These are phyloP conservation scores for Galerucella nymphaeae DNA, from an alignment of 2,888 invertebrate species.

Conservation along the genomic window DNA sequence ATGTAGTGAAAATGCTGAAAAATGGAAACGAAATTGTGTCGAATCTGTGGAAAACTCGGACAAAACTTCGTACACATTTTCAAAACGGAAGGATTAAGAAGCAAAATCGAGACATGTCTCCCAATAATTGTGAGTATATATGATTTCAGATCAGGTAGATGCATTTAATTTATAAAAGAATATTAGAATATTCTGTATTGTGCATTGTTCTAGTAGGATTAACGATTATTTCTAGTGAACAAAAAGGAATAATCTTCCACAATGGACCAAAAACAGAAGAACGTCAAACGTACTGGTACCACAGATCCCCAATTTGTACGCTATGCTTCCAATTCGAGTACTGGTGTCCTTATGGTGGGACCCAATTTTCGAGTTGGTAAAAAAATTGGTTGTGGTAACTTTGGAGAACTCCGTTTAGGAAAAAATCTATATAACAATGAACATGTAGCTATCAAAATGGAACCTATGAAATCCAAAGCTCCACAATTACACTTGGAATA, in stretches of 20 bases:
- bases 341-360: conserved; percentile 97
- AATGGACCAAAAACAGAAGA: conserved; percentile 42
- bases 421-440: conserved; percentile 99
- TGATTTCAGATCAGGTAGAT: conserved; percentile 34
- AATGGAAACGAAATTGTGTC: conserved; percentile 63
- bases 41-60: conserved; percentile 61
- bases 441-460: conserved; percentile 99
- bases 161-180: conserved; percentile 32
- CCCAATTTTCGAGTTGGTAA: conserved; percentile 99
- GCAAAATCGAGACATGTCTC: conserved; percentile 64
- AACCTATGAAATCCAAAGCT: conserved; percentile 99
- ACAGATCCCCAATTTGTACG: conserved; percentile 82
- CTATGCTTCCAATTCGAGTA: conserved; percentile 81
- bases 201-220: conserved; percentile 41
- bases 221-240: conserved; percentile 40
- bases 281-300: conserved; percentile 58
- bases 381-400: conserved; percentile 99
- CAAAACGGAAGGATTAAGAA: conserved; percentile 61
- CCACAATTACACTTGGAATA: conserved; percentile 99
- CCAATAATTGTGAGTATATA: conserved; percentile 62
- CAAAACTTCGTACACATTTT: conserved; percentile 61
- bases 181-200: conserved; percentile 26
- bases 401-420: conserved; percentile 97
- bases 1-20: conserved; percentile 47
- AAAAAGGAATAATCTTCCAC: conserved; percentile 31